phyloP scores from a whole-genome alignment of 1,140 invertebrate genomes.

The Magallana ariakensis region DNA sequence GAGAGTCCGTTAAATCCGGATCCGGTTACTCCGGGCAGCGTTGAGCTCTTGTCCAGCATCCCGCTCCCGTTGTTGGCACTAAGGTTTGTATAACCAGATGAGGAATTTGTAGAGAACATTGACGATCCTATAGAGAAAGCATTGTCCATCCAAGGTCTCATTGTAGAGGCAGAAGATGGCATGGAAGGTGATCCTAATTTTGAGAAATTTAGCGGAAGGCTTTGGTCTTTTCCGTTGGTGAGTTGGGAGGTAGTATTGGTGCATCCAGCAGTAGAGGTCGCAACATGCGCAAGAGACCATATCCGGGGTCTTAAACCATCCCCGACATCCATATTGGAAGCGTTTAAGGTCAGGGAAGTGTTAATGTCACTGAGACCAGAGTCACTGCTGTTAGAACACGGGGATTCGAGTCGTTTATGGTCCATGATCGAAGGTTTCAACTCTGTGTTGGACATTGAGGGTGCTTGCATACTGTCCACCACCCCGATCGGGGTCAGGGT shows the following conservation, averaged over 20 bases:
- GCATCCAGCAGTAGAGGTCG: conserved; percentile 89
- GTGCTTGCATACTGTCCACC: neutral
- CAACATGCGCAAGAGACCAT: conserved; percentile 97
- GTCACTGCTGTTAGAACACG: conserved; percentile 76
- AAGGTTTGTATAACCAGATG: conserved; percentile 53
- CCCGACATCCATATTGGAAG: conserved; percentile 52
- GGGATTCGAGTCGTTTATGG: conserved; percentile 71
- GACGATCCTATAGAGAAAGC: conserved; percentile 52
- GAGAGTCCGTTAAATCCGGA: conserved; percentile 56
- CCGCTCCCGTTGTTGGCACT: conserved; percentile 19
- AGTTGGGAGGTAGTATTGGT: conserved; percentile 50
- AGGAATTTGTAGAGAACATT: conserved; percentile 51
- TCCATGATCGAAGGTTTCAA: conserved; percentile 49
- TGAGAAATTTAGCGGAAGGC: conserved; percentile 54
- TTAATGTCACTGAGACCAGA: conserved; percentile 75
- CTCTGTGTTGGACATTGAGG: conserved; percentile 40
- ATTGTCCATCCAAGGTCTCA: conserved; percentile 58
- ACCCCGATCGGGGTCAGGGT: conserved; percentile 48
- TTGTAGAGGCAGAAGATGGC: conserved; percentile 46
- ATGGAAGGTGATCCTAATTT: conserved; percentile 51
- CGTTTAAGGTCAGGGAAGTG: conserved; percentile 65
- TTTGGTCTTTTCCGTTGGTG: conserved; percentile 51
- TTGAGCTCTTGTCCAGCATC: conserved; percentile 48
- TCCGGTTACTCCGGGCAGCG: conserved; percentile 23
- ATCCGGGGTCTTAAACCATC: conserved; percentile 93